Conservation (phyloP, 2,113 vertebrate genomes). For the Hippolais icterina region DNA sequence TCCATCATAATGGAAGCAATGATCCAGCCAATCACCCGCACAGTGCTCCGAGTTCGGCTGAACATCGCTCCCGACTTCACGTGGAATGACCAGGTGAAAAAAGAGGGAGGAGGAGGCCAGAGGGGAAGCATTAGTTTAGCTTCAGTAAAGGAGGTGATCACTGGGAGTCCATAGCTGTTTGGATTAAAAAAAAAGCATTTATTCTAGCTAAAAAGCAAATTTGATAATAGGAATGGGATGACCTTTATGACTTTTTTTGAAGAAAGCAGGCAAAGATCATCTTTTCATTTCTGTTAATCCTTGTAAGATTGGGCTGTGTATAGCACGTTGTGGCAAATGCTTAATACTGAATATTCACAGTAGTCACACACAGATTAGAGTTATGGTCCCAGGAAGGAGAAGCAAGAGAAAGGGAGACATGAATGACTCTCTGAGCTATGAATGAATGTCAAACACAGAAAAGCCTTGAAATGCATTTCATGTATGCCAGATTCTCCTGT, state of each 20-base stretch:
- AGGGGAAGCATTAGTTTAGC: background rate
- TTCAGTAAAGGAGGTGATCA: background rate
- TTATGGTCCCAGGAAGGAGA: background rate
- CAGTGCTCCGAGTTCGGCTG: constrained; percentile 90
- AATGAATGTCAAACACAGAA: background rate
- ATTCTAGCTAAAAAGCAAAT: background rate
- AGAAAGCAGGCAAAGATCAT: background rate
- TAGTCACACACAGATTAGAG: background rate
- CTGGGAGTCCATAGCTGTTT: background rate
- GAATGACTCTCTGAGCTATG: background rate
- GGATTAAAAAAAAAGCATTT: background rate
- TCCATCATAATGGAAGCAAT: constrained; percentile 90
- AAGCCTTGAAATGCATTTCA: background rate
- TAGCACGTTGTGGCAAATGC: background rate
- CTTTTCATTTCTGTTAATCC: background rate
- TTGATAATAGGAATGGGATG: background rate
- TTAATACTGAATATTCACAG: background rate
- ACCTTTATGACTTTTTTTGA: background rate
- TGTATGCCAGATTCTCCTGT: background rate
- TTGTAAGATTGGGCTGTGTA: background rate
- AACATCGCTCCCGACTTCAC: constrained; percentile 87
- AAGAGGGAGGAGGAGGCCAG: background rate
- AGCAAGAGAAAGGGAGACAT: background rate
- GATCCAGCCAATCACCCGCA: constrained; percentile 97
- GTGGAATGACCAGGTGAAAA: constrained; percentile 93